Evolutionary conservation across 2,888 invertebrate genomes (phyloP).

Genomic region (Diogma glabrata): DNA sequence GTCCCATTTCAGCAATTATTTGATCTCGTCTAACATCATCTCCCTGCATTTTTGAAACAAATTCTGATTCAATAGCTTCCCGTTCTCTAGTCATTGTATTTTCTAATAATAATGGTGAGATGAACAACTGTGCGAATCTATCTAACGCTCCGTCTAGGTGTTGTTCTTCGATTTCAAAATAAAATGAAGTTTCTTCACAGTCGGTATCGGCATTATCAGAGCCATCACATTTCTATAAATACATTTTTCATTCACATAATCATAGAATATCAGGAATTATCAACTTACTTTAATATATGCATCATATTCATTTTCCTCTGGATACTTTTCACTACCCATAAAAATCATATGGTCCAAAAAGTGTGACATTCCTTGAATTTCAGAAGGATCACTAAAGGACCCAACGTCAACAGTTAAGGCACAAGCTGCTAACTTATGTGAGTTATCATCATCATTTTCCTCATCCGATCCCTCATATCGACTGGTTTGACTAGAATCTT

Average conservation of each 20-base stretch:
- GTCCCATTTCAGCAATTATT: constrained; percentile 53
- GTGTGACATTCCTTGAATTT: constrained; percentile 70
- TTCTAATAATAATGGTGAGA: constrained; percentile 70
- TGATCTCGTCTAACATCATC: constrained; percentile 68
- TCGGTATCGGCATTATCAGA: constrained; percentile 81
- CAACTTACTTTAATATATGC: constrained; percentile 50
- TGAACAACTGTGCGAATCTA: constrained; percentile 81
- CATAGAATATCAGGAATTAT: no score
- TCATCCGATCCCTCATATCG: no score
- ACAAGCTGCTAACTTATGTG: constrained; percentile 52
- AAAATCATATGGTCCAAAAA: constrained; percentile 87
- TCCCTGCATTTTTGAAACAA: constrained; percentile 64
- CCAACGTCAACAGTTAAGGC: constrained; percentile 66
- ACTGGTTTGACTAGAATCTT: constrained; percentile 6
- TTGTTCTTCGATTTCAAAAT: constrained; percentile 78
- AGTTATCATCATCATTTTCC: constrained; percentile 28
- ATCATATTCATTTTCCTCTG: constrained; percentile 75
- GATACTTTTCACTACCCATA: constrained; percentile 86
- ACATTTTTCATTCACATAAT: no score
- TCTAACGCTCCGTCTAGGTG: constrained; percentile 66
- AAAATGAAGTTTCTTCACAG: constrained; percentile 75
- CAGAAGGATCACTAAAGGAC: constrained; percentile 63
- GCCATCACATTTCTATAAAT: constrained; percentile 59
- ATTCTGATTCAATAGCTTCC: constrained; percentile 82
- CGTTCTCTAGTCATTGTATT: constrained; percentile 78